A percentile compares a stretch with the other conserved stretches of the same genome.
Evolutionary conservation across 2,888 invertebrate species (phyloP).

Genomic region (Chelonus formosanus): DNA sequence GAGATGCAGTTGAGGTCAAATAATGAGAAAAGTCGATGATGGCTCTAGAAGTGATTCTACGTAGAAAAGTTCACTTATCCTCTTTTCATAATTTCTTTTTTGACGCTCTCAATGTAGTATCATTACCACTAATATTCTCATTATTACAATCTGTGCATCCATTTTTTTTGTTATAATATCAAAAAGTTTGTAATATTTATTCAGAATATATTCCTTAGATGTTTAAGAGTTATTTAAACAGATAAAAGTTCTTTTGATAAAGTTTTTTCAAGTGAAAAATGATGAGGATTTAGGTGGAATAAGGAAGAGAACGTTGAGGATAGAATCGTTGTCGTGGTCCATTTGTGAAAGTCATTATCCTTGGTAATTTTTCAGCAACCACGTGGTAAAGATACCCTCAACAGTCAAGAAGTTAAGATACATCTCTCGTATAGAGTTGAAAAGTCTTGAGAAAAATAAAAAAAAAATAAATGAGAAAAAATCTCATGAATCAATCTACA

Average conservation of each 20-base stretch:
- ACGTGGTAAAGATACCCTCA: conserved; percentile 3
- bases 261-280: background rate
- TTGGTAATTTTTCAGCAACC: conserved; percentile 5
- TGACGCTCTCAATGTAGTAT: background rate
- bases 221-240: too few species aligned
- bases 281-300: conserved; percentile 8
- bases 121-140: conserved; percentile 2
- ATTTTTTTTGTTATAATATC: too few species aligned
- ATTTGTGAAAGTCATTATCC: conserved; percentile 11
- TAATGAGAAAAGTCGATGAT: background rate
- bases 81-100: too few species aligned
- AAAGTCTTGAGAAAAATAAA: background rate
- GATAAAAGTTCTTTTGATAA: too few species aligned
- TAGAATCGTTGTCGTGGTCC: background rate
- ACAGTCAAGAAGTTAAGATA: background rate
- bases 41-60: background rate
- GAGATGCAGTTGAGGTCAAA: background rate
- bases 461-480: background rate
- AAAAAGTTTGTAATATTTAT: too few species aligned
- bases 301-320: background rate
- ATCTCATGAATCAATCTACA: conserved; percentile 8
- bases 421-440: background rate
- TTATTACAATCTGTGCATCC: background rate
- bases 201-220: too few species aligned
- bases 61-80: conserved; percentile 1